Evolutionary conservation across 2,797 vertebrate genomes (phyloP).

Genomic region (Cyprinodon diabolis): DNA sequence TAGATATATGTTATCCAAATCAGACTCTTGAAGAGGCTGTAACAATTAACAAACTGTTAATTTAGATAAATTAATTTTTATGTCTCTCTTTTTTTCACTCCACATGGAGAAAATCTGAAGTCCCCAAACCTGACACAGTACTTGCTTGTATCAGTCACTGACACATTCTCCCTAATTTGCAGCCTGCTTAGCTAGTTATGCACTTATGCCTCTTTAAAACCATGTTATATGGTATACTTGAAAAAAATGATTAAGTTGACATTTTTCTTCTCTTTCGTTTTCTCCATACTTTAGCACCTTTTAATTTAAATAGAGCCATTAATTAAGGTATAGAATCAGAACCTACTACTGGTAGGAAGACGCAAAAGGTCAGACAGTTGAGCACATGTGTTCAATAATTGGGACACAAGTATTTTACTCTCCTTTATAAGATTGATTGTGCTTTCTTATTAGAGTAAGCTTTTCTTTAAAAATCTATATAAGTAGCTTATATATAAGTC

Average conservation of each 20-base stretch:
- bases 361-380: conserved; percentile 9
- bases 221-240: background rate
- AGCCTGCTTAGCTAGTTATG: background rate
- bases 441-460: background rate
- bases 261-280: conserved; percentile 14
- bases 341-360: conserved; percentile 8
- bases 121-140: too few relatives aligned
- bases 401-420: conserved; percentile 8
- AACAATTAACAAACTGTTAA: background rate
- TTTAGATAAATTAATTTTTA: background rate
- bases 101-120: too few relatives aligned
- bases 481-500: background rate
- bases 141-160: background rate
- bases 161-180: background rate
- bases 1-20: background rate
- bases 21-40: background rate
- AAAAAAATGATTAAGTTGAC: conserved; percentile 17
- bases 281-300: conserved; percentile 19
- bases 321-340: conserved; percentile 26
- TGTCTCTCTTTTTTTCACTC: too few relatives aligned
- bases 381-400: conserved; percentile 14
- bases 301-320: conserved; percentile 22
- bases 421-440: conserved; percentile 9
- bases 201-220: conserved; percentile 11
- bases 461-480: conserved; percentile 2